Evolutionary conservation across 2,888 invertebrate genomes (phyloP).

Genomic region (Sycophila texana): DNA sequence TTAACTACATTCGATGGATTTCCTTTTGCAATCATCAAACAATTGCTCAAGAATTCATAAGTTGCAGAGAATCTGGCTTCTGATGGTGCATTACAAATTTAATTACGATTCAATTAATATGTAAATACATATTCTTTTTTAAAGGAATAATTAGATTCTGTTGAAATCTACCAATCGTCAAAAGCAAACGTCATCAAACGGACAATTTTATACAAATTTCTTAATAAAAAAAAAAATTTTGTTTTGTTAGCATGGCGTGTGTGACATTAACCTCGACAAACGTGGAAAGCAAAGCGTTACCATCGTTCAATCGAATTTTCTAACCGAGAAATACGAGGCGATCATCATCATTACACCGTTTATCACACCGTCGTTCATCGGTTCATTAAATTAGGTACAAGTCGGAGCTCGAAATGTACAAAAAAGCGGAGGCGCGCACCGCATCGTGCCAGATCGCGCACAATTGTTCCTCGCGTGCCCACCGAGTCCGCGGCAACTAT

Average conservation of each 20-base stretch:
- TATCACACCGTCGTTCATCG: constrained; percentile 22
- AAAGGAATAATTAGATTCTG: constrained; percentile 29
- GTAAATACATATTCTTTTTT: too few relatives aligned
- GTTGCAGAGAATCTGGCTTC: background rate
- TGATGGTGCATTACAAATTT: background rate
- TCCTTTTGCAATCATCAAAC: constrained; percentile 20
- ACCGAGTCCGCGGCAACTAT: constrained; percentile 56
- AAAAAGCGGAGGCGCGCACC: background rate
- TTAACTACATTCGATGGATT: constrained; percentile 8
- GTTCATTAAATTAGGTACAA: constrained; percentile 34
- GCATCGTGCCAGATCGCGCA: too few relatives aligned
- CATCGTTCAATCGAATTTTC: constrained; percentile 38
- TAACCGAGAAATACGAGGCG: constrained; percentile 46
- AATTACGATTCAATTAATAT: constrained; percentile 1
- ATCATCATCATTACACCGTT: constrained; percentile 31
- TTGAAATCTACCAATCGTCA: constrained; percentile 31
- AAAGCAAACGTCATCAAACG: background rate
- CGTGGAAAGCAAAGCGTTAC: background rate
- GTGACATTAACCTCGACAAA: constrained; percentile 32
- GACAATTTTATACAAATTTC: background rate
- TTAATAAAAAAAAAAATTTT: constrained; percentile 17
- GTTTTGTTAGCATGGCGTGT: background rate
- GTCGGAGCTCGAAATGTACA: constrained; percentile 7
- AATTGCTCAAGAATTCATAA: constrained; percentile 19
- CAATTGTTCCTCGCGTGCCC: constrained; percentile 5